Conservation (phyloP, 2,113 vertebrate species). For the Pagrus major region DNA sequence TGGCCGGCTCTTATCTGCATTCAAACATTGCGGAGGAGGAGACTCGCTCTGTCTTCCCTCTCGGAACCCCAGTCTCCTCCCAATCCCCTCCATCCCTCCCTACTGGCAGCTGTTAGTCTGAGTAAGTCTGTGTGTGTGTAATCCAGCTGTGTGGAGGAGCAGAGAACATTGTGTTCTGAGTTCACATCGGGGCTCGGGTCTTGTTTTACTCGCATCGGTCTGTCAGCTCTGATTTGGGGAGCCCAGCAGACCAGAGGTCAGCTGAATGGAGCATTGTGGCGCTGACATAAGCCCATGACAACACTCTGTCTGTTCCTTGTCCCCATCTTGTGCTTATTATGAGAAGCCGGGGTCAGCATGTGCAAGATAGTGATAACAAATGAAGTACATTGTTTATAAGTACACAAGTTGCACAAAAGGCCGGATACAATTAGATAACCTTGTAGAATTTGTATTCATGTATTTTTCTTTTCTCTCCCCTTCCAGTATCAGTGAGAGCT, state of each 20-base stretch:
- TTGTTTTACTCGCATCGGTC: constrained; percentile 51
- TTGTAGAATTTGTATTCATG: constrained; percentile 13
- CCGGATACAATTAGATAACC: constrained; percentile 1
- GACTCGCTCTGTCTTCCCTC: constrained; percentile 29
- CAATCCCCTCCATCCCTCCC: constrained; percentile 54
- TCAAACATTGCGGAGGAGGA: constrained; percentile 50
- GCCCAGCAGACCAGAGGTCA: constrained; percentile 17
- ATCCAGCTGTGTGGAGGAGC: constrained; percentile 76
- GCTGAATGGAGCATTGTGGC: constrained; percentile 68
- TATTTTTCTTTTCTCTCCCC: constrained; percentile 36
- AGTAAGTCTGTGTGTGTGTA: constrained; percentile 65
- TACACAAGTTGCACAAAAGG: background rate
- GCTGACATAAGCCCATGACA: constrained; percentile 58
- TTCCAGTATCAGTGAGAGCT: constrained; percentile 95
- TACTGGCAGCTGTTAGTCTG: constrained; percentile 69
- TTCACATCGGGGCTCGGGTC: constrained; percentile 64
- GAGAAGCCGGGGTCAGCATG: constrained; percentile 3
- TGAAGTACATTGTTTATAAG: background rate
- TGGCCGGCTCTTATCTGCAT: constrained; percentile 49
- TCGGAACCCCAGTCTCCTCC: constrained; percentile 47
- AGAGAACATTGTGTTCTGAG: constrained; percentile 78
- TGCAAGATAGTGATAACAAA: constrained; percentile 21
- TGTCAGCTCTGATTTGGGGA: constrained; percentile 54
- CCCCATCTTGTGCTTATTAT: constrained; percentile 4
- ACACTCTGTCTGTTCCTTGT: constrained; percentile 10